Conservation (phyloP, 2,888 invertebrate species). For the Leptinotarsa tumamoca region DNA sequence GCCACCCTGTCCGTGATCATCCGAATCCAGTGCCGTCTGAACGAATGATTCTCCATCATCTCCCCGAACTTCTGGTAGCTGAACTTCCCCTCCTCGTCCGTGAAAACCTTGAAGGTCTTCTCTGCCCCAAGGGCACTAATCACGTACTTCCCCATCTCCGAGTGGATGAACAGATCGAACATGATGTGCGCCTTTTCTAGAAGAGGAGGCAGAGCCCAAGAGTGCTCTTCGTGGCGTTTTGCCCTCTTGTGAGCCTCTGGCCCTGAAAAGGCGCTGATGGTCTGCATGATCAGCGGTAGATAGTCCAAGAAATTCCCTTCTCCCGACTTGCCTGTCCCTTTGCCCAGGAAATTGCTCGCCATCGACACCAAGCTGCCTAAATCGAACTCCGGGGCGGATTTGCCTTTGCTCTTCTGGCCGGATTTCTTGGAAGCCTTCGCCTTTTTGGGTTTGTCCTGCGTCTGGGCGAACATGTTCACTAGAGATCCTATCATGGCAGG, state of each 20-base stretch:
- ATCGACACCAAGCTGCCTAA: slow-evolving; percentile 42
- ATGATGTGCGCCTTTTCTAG: slow-evolving; percentile 77
- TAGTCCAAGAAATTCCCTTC: slow-evolving; percentile 65
- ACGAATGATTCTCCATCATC: slow-evolving; percentile 83
- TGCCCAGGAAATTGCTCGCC: slow-evolving; percentile 45
- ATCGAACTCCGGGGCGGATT: slow-evolving; percentile 33
- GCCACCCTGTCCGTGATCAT: slow-evolving; percentile 81
- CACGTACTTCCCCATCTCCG: slow-evolving; percentile 80
- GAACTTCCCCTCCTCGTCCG: slow-evolving; percentile 76
- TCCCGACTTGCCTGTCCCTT: slow-evolving; percentile 12
- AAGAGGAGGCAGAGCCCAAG: slow-evolving; percentile 79
- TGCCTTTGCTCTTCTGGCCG: slow-evolving; percentile 3
- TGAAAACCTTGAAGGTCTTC: slow-evolving; percentile 76
- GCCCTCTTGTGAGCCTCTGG: slow-evolving; percentile 73
- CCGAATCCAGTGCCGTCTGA: slow-evolving; percentile 84
- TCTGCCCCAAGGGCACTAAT: slow-evolving; percentile 81
- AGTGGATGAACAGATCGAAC: slow-evolving; percentile 84
- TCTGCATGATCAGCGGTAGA: slow-evolving; percentile 77
- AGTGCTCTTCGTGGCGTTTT: slow-evolving; percentile 77
- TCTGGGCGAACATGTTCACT: slow-evolving; percentile 68
- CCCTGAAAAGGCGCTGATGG: slow-evolving; percentile 71
- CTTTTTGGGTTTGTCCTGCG: slow-evolving; percentile 21
- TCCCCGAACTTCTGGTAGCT: slow-evolving; percentile 80
- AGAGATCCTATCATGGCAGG: slow-evolving; percentile 72
- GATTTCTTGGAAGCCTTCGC: not conserved